Conservation (phyloP, 2,797 vertebrate species). For the Anguilla megastoma region DNA sequence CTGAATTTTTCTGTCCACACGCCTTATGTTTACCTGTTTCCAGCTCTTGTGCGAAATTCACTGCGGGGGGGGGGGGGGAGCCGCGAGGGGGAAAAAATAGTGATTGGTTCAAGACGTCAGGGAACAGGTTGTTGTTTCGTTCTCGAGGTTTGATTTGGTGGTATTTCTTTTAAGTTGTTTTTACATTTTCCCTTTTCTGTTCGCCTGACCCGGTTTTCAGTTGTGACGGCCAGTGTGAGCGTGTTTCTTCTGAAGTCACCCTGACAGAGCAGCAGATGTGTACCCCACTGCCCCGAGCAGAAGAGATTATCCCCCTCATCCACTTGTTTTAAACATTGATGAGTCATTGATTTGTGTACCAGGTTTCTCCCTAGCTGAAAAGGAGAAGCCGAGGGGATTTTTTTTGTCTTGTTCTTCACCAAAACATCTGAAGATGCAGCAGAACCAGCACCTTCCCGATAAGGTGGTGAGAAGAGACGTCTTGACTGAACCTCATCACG, state of each 20-base stretch:
- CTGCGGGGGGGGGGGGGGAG: neutral
- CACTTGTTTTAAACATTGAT: constrained; percentile 52
- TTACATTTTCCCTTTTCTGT: constrained; percentile 38
- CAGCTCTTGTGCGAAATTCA: neutral
- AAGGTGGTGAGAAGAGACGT: neutral
- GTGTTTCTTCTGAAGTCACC: constrained; percentile 39
- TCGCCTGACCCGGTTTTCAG: constrained; percentile 37
- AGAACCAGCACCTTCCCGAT: neutral
- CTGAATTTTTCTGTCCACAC: constrained; percentile 55
- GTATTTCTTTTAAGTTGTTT: constrained; percentile 34
- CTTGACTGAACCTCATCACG: neutral
- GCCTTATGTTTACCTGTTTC: constrained; percentile 66
- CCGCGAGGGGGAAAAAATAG: neutral
- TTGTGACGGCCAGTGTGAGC: constrained; percentile 37
- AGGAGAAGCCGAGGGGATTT: constrained; percentile 40
- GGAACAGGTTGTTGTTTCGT: constrained; percentile 9
- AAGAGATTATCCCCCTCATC: constrained; percentile 43
- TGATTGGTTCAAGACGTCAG: neutral
- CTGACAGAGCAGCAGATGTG: constrained; percentile 39
- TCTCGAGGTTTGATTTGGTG: constrained; percentile 48
- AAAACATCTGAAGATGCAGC: neutral
- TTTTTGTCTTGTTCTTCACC: constrained; percentile 56
- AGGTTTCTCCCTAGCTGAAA: constrained; percentile 28
- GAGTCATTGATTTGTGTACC: constrained; percentile 56
- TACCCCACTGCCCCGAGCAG: constrained; percentile 35